These are phyloP conservation scores for Myopa tessellatipennis DNA, from an alignment of 2,888 invertebrate species.

Conservation along the genomic window DNA sequence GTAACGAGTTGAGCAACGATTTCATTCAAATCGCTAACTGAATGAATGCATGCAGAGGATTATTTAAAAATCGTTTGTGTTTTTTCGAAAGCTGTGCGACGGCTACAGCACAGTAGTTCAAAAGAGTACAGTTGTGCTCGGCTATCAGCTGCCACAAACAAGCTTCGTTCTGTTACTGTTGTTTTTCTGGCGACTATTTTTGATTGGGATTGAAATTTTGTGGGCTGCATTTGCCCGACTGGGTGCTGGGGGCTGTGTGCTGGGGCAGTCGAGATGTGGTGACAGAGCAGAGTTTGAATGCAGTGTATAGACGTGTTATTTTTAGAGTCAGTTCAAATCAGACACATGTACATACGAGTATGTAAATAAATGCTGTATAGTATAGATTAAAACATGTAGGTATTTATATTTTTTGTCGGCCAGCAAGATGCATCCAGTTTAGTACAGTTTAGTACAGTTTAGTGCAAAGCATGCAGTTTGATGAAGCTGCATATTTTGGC, in stretches of 20 bases:
- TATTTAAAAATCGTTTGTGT: no score
- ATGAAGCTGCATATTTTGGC: conserved; percentile 9
- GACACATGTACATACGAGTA: conserved; percentile 2
- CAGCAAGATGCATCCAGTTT: not conserved
- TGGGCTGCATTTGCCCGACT: conserved; percentile 24
- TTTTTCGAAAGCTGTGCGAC: no score
- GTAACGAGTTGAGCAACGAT: no score
- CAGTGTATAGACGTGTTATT: conserved; percentile 4
- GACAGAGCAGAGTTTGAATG: conserved; percentile 3
- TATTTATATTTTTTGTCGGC: not conserved
- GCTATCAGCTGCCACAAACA: not conserved
- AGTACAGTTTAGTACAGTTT: conserved; percentile 30
- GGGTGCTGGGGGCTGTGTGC: not conserved
- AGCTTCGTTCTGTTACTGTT: conserved; percentile 6
- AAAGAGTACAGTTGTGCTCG: conserved; percentile 33
- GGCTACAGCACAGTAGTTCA: not conserved
- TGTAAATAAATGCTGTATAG: conserved; percentile 21
- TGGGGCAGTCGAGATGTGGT: not conserved
- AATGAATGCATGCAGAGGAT: no score
- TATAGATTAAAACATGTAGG: not conserved
- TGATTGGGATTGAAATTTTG: conserved; percentile 30
- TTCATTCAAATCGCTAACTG: no score
- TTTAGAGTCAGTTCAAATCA: not conserved
- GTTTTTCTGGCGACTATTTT: conserved; percentile 8
- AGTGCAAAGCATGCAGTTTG: conserved; percentile 15